Base-by-base conservation (phyloP, 2,113 vertebrate genomes). In the Cynocephalus volans region DNA sequence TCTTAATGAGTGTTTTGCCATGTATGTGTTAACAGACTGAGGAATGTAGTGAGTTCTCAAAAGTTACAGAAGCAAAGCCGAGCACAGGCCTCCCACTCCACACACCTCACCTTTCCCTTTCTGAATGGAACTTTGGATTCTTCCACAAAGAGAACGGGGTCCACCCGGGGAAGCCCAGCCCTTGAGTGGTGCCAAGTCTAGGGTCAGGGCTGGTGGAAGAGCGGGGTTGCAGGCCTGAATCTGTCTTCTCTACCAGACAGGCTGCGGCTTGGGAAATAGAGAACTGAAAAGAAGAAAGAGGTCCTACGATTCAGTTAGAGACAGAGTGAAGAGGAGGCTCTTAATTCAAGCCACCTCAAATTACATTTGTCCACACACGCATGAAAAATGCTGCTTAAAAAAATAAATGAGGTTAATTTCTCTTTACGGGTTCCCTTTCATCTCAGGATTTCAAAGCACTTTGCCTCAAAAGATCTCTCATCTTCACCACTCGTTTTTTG, bases 331-430 rank as follows among this genome's bases (percentile, higher is more conserved):
- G 36, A 54, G 7, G 65, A 82, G 80, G 18, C 41, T 64, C 56
- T 84, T 80, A 17, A 69, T 33, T 84, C 77, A 62, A 67, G 76
- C 36, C 24, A 72, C 90, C 93, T 97, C 73, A 52, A 82, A 79
- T 96, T 94, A 94, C 94, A 86, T 98, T n/a, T 97, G 95, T 96
- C 88, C 93, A 72, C 97, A 97, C 98, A 97, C 1, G 93, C 94
- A 86, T 54, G 86, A 45, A 72, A 80, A 95, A 96, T n/a, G 87
- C 95, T 86, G 86, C 80, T 97, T 94, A 90, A 93, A 98, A 98
- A 97, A 98, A 95, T 94, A 95, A 97, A 97, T 94, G 93, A 98
- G 91, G 91, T 76, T 94, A 95, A 93, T 97, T 89, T 97, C 92
- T 92, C 93, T 97, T 96, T 93, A 96, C 31, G 8, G 89, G 77